A percentile compares a stretch with the other conserved stretches of the same genome.
These are phyloP conservation scores for Mylabris phalerata DNA, from an alignment of 1,140 invertebrate species.

Conservation along the genomic window DNA sequence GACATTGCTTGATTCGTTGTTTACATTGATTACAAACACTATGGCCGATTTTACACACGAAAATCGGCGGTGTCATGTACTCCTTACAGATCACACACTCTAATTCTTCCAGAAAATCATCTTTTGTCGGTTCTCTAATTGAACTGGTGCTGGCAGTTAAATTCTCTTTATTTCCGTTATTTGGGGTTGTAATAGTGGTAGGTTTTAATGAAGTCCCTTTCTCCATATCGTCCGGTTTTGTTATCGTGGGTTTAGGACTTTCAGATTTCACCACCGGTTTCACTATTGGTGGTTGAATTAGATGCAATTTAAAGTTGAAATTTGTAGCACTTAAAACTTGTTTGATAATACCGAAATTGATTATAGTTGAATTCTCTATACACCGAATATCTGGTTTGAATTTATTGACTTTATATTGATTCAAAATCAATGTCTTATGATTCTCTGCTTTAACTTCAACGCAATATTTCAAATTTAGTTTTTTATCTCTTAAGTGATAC, in stretches of 20 bases:
- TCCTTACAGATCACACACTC: conserved; percentile 78
- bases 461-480: no score
- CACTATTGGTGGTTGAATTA: conserved; percentile 1
- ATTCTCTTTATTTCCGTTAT: neutral
- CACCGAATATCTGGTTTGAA: no score
- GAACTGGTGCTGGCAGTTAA: neutral
- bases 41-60: conserved; percentile 70
- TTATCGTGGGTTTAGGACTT: no score
- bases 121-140: neutral
- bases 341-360: conserved; percentile 16
- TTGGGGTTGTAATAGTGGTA: no score
- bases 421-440: no score
- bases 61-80: conserved; percentile 64
- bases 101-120: conserved; percentile 14
- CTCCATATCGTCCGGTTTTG: no score
- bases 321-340: conserved; percentile 13
- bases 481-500: neutral
- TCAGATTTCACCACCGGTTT: neutral
- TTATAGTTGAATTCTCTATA: conserved; percentile 6
- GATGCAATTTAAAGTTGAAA: conserved; percentile 17
- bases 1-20: conserved; percentile 50
- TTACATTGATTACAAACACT: conserved; percentile 66
- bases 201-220: no score
- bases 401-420: no score
- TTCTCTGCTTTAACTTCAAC: no score